Conservation (phyloP, 2,888 invertebrate genomes). For the Tromatobia lineatoria region DNA sequence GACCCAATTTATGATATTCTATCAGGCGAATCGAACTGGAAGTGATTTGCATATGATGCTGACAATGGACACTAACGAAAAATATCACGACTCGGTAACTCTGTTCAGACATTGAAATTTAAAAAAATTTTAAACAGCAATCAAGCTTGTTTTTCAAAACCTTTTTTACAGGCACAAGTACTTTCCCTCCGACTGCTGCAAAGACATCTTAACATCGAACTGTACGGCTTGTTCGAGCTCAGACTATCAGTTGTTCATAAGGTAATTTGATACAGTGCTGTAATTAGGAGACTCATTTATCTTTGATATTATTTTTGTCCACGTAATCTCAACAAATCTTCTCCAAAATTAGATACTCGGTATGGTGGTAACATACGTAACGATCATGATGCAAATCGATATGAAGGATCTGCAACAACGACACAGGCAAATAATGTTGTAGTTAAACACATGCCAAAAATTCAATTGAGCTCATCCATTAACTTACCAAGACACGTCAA, state of each 20-base stretch:
- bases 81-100: no score
- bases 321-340: neutral
- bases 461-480: neutral
- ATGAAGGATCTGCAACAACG: conserved; percentile 5
- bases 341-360: conserved; percentile 59
- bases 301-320: neutral
- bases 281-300: neutral
- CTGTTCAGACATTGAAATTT: no score
- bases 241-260: conserved; percentile 54
- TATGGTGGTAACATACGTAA: conserved; percentile 62
- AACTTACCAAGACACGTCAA: no score
- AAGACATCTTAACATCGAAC: conserved; percentile 56
- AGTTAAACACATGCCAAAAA: neutral
- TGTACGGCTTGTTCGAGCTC: conserved; percentile 65
- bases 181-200: conserved; percentile 66
- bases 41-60: no score
- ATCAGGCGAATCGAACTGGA: no score
- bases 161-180: conserved; percentile 52
- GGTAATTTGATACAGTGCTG: conserved; percentile 48
- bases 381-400: conserved; percentile 68
- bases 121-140: no score
- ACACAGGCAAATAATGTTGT: neutral
- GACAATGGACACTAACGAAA: no score
- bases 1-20: no score
- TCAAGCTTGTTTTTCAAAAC: neutral